Conservation (phyloP, 2,888 invertebrate species). For the Orgyia antiqua region DNA sequence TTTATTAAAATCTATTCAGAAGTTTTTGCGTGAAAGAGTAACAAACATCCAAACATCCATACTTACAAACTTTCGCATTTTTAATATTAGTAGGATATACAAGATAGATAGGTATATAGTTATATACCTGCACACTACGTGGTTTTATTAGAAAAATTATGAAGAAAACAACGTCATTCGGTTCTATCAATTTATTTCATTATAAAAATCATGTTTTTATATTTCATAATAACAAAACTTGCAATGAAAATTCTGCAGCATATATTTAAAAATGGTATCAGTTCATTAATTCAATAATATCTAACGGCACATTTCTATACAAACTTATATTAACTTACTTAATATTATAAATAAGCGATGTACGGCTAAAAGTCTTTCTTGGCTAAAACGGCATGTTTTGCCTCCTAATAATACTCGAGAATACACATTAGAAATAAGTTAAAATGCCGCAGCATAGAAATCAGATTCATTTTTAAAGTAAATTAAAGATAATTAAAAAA, state of each 20-base stretch:
- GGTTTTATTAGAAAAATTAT: no score
- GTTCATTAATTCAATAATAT: slow-evolving; percentile 54
- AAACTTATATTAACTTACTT: slow-evolving; percentile 41
- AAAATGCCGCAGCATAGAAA: slow-evolving; percentile 36
- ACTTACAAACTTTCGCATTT: no score
- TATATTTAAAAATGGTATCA: slow-evolving; percentile 54
- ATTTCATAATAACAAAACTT: slow-evolving; percentile 46
- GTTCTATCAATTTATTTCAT: slow-evolving; percentile 52
- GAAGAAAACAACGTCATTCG: slow-evolving; percentile 30
- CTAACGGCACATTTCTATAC: slow-evolving; percentile 56
- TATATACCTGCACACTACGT: no score
- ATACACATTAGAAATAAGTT: slow-evolving; percentile 35
- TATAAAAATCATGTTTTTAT: slow-evolving; percentile 49
- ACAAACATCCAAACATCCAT: no score
- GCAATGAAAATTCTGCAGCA: slow-evolving; percentile 44
- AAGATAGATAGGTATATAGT: no score
- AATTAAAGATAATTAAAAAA: slow-evolving; percentile 31
- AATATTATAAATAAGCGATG: slow-evolving; percentile 57
- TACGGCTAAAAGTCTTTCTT: slow-evolving; percentile 69
- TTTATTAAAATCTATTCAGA: no score
- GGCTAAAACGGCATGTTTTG: slow-evolving; percentile 56
- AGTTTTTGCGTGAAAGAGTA: no score
- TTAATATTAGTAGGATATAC: no score
- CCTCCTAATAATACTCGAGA: slow-evolving; percentile 59
- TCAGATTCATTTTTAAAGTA: slow-evolving; percentile 27